Evolutionary conservation across 2,113 vertebrate species (phyloP).

Genomic region (Festucalex cinctus): DNA sequence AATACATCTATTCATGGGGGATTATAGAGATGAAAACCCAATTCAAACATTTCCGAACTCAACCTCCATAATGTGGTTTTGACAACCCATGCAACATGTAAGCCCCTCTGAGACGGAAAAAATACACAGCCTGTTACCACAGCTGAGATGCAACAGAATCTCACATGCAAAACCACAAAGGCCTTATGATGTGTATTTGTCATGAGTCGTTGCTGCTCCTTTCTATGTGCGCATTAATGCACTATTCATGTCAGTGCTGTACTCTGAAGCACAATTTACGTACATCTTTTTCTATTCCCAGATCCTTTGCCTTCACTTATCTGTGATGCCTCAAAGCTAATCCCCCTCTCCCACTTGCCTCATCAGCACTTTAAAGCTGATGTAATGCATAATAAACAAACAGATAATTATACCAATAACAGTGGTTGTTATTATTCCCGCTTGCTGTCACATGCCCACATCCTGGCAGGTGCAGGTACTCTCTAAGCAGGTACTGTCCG

Average conservation of each 20-base stretch:
- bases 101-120: not conserved
- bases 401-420: constrained; percentile 38
- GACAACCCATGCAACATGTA: not conserved
- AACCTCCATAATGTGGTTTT: not conserved
- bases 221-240: not conserved
- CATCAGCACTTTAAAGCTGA: constrained; percentile 54
- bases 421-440: constrained; percentile 35
- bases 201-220: not conserved
- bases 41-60: not conserved
- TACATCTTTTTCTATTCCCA: constrained; percentile 5
- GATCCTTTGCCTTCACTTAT: constrained; percentile 33
- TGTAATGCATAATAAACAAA: constrained; percentile 46
- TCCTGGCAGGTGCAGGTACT: constrained; percentile 17
- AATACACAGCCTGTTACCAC: constrained; percentile 10
- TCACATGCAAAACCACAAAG: constrained; percentile 23
- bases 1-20: not conserved
- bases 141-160: not conserved
- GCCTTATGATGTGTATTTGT: not conserved
- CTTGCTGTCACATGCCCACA: constrained; percentile 2
- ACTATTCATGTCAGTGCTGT: constrained; percentile 3
- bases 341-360: constrained; percentile 23
- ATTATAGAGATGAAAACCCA: not conserved
- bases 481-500: constrained; percentile 2
- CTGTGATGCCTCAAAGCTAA: constrained; percentile 19
- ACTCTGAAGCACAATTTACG: constrained; percentile 12